A percentile compares a stretch with the other conserved stretches of the same genome.
Conservation (phyloP, 2,797 vertebrate species). For the Falco naumanni region DNA sequence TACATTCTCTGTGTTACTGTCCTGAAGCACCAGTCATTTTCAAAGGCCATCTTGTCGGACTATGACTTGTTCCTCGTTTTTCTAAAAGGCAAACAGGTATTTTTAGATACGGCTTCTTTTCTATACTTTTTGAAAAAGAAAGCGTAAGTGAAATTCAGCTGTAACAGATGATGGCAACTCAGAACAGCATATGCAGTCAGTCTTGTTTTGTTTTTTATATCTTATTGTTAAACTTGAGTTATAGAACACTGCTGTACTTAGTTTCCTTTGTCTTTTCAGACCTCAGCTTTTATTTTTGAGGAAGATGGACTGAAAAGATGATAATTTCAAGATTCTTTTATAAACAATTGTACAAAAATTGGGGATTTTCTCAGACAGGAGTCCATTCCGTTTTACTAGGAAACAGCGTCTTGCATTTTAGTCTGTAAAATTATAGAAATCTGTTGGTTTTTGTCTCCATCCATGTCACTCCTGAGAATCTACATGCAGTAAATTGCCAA, state of each 20-base stretch:
- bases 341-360: not conserved
- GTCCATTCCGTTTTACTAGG: not conserved
- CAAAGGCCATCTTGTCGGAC: not conserved
- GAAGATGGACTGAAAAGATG: slow-evolving; percentile 13
- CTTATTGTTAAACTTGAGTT: slow-evolving; percentile 57
- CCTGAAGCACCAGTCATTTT: not conserved
- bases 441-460: not conserved
- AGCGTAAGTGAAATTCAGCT: not conserved
- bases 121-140: slow-evolving; percentile 13
- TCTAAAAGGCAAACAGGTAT: slow-evolving; percentile 20
- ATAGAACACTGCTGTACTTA: slow-evolving; percentile 63
- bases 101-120: slow-evolving; percentile 5
- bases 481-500: slow-evolving; percentile 1
- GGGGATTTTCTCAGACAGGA: slow-evolving; percentile 40
- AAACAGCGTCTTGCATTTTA: slow-evolving; percentile 1
- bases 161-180: slow-evolving; percentile 21
- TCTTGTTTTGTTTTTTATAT: slow-evolving; percentile 23
- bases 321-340: slow-evolving; percentile 18
- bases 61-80: not conserved
- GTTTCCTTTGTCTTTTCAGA: slow-evolving; percentile 32
- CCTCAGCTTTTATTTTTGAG: slow-evolving; percentile 49
- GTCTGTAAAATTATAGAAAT: not conserved
- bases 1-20: not conserved
- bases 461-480: not conserved
- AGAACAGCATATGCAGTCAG: slow-evolving; percentile 31